Evolutionary conservation across 2,888 invertebrate genomes (phyloP).

Genomic region (Tridacna gigas): DNA sequence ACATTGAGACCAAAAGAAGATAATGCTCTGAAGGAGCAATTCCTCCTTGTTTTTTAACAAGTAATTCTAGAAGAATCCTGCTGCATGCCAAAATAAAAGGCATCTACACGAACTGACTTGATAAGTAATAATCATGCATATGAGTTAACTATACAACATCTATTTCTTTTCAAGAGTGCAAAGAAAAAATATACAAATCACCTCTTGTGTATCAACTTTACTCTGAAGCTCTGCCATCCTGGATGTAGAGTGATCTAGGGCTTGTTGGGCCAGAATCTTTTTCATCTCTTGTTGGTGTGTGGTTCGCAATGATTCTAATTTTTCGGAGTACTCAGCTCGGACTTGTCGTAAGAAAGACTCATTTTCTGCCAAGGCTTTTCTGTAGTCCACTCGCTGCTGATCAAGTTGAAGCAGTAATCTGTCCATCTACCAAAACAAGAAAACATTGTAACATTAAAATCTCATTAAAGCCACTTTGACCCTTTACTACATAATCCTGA

Average conservation of each 20-base stretch:
- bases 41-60: no score
- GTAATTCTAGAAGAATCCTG: no score
- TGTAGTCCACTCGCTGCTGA: slow-evolving; percentile 78
- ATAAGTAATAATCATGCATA: no score
- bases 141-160: no score
- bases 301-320: slow-evolving; percentile 74
- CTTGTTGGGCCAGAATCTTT: slow-evolving; percentile 78
- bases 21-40: no score
- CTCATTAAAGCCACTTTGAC: background rate
- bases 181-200: slow-evolving; percentile 27
- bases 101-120: no score
- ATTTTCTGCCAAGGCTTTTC: slow-evolving; percentile 78
- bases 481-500: background rate
- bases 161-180: background rate
- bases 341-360: slow-evolving; percentile 75
- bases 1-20: no score
- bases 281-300: slow-evolving; percentile 82
- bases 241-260: slow-evolving; percentile 79
- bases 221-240: slow-evolving; percentile 80
- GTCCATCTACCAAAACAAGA: slow-evolving; percentile 73
- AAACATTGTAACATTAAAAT: background rate
- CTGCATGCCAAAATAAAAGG: no score
- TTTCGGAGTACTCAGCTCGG: slow-evolving; percentile 77
- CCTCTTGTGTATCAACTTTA: slow-evolving; percentile 83
- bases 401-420: slow-evolving; percentile 75